Conservation (phyloP, 2,797 vertebrate species). For the Scomberomorus guttatus region DNA sequence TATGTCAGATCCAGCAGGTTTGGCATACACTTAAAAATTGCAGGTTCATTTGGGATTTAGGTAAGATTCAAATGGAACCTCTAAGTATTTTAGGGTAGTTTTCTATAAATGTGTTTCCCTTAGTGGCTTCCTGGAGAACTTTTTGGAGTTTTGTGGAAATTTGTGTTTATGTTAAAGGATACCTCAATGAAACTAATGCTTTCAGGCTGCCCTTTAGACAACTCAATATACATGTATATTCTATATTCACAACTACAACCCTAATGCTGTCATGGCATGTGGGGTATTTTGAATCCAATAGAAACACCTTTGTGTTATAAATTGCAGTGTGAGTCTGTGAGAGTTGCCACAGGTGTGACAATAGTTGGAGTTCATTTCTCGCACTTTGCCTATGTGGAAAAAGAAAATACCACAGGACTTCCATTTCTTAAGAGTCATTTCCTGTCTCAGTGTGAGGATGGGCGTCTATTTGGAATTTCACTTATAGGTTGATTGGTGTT, state of each 20-base stretch:
- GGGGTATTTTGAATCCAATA: not conserved
- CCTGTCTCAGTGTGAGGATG: slow-evolving; percentile 40
- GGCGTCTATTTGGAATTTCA: slow-evolving; percentile 41
- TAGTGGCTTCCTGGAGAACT: not conserved
- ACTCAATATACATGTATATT: not conserved
- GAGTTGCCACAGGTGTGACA: slow-evolving; percentile 33
- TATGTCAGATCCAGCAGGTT: slow-evolving; percentile 2
- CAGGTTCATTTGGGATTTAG: not conserved
- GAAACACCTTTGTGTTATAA: not conserved
- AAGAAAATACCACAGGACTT: slow-evolving; percentile 50
- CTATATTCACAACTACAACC: not conserved
- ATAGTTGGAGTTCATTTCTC: slow-evolving; percentile 17
- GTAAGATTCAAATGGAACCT: not conserved
- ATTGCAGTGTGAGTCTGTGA: slow-evolving; percentile 1
- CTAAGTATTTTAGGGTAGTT: not conserved
- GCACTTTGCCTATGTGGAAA: slow-evolving; percentile 38
- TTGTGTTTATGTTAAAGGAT: not conserved
- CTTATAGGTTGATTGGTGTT: slow-evolving; percentile 30
- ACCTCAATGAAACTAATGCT: not conserved
- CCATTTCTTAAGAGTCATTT: slow-evolving; percentile 55
- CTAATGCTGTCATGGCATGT: not conserved
- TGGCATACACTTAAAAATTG: not conserved
- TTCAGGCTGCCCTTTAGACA: not conserved
- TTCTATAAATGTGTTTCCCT: not conserved
- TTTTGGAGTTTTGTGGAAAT: not conserved